These are phyloP conservation scores for Torymus texanus DNA, from an alignment of 2,888 invertebrate genomes.

Conservation along the genomic window DNA sequence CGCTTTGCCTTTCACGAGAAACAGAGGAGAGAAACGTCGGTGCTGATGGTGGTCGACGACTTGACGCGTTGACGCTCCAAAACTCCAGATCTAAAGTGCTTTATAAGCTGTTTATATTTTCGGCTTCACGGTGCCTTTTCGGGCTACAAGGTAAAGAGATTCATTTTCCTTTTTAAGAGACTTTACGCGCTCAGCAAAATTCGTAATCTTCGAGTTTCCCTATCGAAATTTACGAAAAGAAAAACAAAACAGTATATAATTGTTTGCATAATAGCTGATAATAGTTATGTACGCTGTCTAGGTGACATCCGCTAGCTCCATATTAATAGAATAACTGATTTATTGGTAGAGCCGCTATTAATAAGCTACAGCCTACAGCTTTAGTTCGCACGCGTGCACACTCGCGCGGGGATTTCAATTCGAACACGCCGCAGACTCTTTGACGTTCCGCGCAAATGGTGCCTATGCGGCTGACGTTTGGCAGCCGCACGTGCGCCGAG, in stretches of 20 bases:
- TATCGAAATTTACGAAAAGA: not conserved
- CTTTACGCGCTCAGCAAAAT: too few relatives aligned
- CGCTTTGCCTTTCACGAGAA: not conserved
- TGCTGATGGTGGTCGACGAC: not conserved
- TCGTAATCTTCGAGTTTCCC: too few relatives aligned
- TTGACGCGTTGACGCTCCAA: conserved; percentile 2
- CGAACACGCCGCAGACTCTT: conserved; percentile 25
- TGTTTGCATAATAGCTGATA: conserved; percentile 2
- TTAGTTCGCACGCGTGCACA: conserved; percentile 12
- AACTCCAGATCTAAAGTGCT: conserved; percentile 6
- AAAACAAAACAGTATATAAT: not conserved
- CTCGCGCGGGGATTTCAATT: conserved; percentile 15
- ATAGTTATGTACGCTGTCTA: not conserved
- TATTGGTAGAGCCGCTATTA: conserved; percentile 47
- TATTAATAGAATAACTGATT: conserved; percentile 52
- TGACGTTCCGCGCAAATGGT: conserved; percentile 34
- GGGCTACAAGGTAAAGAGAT: conserved; percentile 30
- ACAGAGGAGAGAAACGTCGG: not conserved
- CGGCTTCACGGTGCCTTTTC: conserved; percentile 6
- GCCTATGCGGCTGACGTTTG: conserved; percentile 7
- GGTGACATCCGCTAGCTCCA: conserved; percentile 19
- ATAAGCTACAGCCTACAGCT: conserved; percentile 30
- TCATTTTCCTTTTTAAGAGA: not conserved
- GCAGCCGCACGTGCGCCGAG: conserved; percentile 2
- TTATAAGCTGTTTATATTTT: conserved; percentile 11